These are phyloP conservation scores for Amblyopsis hoosieri DNA, from an alignment of 2,797 vertebrate species.

Conservation along the genomic window DNA sequence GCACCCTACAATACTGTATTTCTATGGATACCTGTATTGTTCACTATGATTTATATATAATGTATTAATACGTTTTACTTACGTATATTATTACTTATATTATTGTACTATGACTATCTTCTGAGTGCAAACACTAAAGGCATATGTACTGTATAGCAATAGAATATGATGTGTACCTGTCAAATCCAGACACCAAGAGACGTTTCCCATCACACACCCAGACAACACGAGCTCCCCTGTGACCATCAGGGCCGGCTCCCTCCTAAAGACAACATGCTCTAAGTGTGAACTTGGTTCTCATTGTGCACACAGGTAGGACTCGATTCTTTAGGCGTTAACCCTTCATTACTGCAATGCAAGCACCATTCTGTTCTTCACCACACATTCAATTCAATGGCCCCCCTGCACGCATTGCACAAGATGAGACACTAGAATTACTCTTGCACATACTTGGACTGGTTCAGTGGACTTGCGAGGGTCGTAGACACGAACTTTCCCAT, in stretches of 20 bases:
- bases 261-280: conserved; percentile 72
- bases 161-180: conserved; percentile 77
- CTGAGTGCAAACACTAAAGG: not conserved
- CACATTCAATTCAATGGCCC: too few relatives aligned
- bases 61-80: too few relatives aligned
- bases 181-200: conserved; percentile 92
- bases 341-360: not conserved
- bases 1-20: too few relatives aligned
- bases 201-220: conserved; percentile 88
- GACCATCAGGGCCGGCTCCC: conserved; percentile 88
- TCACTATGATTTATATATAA: too few relatives aligned
- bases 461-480: conserved; percentile 81
- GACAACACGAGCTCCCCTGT: conserved; percentile 87
- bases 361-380: too few relatives aligned
- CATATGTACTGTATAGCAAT: too few relatives aligned
- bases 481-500: conserved; percentile 86
- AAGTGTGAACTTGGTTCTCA: too few relatives aligned
- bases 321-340: not conserved
- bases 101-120: too few relatives aligned
- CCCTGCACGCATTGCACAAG: not conserved
- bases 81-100: too few relatives aligned
- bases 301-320: not conserved
- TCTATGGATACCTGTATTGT: too few relatives aligned
- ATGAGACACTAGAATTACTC: not conserved
- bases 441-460: conserved; percentile 81